A percentile compares a stretch with the other conserved stretches of the same genome.
phyloP scores from a whole-genome alignment of 2,797 vertebrate species.

The Ceryle rudis region DNA sequence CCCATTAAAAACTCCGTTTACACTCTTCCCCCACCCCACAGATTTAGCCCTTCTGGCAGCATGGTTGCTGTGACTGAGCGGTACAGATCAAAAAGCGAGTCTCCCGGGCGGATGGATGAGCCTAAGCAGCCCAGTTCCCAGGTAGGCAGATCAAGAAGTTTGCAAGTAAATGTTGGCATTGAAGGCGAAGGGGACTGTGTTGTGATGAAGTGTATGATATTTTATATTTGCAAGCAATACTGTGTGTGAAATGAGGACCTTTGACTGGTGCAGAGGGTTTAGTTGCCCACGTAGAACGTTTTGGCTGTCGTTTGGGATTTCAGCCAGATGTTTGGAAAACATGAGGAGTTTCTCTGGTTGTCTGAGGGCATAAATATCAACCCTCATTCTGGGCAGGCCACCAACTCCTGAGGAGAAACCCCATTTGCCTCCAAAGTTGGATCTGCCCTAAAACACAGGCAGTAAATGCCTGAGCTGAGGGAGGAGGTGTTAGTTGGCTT shows the following conservation, averaged over 20 bases:
- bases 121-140: slow-evolving; percentile 90
- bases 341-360: neutral
- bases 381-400: slow-evolving; percentile 15
- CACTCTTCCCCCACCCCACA: slow-evolving; percentile 73
- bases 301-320: neutral
- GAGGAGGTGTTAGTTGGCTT: slow-evolving; percentile 18
- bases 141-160: slow-evolving; percentile 77
- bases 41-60: slow-evolving; percentile 95
- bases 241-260: neutral
- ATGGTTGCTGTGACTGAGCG: slow-evolving; percentile 90
- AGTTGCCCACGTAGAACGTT: neutral
- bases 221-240: neutral
- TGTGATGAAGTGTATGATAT: neutral
- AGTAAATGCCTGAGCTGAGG: neutral
- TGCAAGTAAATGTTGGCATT: neutral
- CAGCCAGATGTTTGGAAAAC: neutral
- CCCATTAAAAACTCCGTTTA: slow-evolving; percentile 33
- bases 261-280: neutral
- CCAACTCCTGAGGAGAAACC: slow-evolving; percentile 25
- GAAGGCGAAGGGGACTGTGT: neutral
- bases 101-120: slow-evolving; percentile 91
- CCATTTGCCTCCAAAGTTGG: neutral
- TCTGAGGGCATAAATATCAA: neutral
- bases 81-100: slow-evolving; percentile 94
- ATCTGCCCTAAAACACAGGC: neutral